Evolutionary conservation across 2,888 invertebrate species (phyloP).

Genomic region (Watsonalla binaria): DNA sequence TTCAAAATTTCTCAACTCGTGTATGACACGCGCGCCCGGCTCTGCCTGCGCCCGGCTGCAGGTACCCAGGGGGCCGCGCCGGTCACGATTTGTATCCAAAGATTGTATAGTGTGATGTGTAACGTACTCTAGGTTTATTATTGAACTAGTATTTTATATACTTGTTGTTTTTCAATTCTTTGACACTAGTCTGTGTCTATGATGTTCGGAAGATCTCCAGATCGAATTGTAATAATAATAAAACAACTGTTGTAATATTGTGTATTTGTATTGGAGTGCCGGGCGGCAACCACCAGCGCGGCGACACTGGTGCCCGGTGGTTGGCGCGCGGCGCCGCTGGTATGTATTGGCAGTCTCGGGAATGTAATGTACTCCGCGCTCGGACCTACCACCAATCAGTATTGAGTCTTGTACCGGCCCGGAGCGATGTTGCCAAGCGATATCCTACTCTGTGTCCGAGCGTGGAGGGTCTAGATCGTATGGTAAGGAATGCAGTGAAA

Average conservation of each 20-base stretch:
- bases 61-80: slow-evolving; percentile 28
- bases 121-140: slow-evolving; percentile 73
- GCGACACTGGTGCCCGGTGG: slow-evolving; percentile 1
- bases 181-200: slow-evolving; percentile 53
- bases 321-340: slow-evolving; percentile 2
- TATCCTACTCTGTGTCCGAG: slow-evolving; percentile 24
- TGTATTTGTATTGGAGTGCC: slow-evolving; percentile 10
- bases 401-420: background rate
- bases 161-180: slow-evolving; percentile 65
- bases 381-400: slow-evolving; percentile 7
- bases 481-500: slow-evolving; percentile 58
- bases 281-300: slow-evolving; percentile 1
- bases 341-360: slow-evolving; percentile 22
- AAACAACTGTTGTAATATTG: slow-evolving; percentile 8
- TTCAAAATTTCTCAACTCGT: slow-evolving; percentile 60
- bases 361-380: slow-evolving; percentile 31
- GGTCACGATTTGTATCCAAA: slow-evolving; percentile 72
- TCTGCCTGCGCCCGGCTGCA: slow-evolving; percentile 6
- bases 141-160: slow-evolving; percentile 68
- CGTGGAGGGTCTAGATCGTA: slow-evolving; percentile 40
- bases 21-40: slow-evolving; percentile 50
- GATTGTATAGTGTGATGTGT: slow-evolving; percentile 72
- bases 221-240: slow-evolving; percentile 41
- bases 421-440: slow-evolving; percentile 32
- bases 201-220: slow-evolving; percentile 56